Conservation (phyloP, 2,797 vertebrate genomes). For the Tenualosa thibaudeaui region DNA sequence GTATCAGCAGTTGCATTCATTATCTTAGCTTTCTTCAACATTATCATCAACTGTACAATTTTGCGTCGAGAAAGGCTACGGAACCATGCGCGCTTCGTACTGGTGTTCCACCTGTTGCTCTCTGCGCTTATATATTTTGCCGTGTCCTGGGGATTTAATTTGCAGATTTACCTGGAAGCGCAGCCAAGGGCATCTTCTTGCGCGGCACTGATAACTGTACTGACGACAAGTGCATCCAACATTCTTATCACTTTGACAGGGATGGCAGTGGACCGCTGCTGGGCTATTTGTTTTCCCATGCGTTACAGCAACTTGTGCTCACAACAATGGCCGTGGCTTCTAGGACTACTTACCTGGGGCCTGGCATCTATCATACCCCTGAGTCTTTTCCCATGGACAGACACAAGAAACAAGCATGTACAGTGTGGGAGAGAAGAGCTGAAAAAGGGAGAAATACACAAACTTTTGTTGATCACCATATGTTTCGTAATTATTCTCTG, state of each 20-base stretch:
- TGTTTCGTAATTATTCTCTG: constrained; percentile 71
- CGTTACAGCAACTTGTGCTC: constrained; percentile 61
- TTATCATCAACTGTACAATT: constrained; percentile 76
- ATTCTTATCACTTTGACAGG: constrained; percentile 76
- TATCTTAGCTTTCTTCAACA: constrained; percentile 73
- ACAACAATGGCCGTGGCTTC: constrained; percentile 67
- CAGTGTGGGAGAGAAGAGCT: constrained; percentile 58
- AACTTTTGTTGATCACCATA: constrained; percentile 64
- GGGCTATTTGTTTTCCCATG: constrained; percentile 73
- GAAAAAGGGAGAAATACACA: constrained; percentile 57
- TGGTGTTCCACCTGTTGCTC: constrained; percentile 73
- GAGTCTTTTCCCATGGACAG: constrained; percentile 40
- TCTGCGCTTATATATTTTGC: constrained; percentile 72
- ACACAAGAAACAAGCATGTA: rapidly evolving
- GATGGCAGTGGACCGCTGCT: constrained; percentile 78
- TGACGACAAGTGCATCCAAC: constrained; percentile 74
- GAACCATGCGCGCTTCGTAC: constrained; percentile 71
- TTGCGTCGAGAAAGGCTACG: constrained; percentile 66
- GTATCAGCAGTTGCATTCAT: constrained; percentile 72
- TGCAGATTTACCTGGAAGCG: constrained; percentile 60
- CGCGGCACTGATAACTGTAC: constrained; percentile 57
- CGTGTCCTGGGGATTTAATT: constrained; percentile 68
- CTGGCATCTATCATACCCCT: constrained; percentile 69
- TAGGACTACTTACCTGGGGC: constrained; percentile 68
- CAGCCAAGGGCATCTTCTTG: constrained; percentile 47